Evolutionary conservation across 2,888 invertebrate species (phyloP).

Genomic region (Dynastes hyllus): DNA sequence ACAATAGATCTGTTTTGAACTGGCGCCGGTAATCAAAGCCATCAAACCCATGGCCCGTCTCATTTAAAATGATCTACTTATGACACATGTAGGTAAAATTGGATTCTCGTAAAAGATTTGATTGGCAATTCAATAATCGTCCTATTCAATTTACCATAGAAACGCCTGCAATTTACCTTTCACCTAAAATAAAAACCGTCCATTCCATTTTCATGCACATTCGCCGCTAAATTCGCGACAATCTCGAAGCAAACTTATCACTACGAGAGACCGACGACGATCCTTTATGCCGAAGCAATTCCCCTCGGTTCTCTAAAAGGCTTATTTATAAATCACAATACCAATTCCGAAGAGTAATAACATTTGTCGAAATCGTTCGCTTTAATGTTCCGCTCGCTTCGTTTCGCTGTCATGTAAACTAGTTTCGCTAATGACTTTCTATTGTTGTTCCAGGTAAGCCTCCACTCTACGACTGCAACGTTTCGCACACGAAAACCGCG

Average conservation of each 20-base stretch:
- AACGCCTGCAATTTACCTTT: neutral
- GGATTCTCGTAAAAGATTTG: too few species aligned
- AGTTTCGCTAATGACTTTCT: slow-evolving; percentile 45
- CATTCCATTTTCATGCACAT: neutral
- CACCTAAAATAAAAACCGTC: neutral
- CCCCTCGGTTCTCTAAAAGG: neutral
- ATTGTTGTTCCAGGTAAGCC: slow-evolving; percentile 46
- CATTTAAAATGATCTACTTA: too few species aligned
- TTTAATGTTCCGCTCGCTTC: slow-evolving; percentile 32
- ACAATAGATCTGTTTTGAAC: too few species aligned
- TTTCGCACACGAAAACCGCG: slow-evolving; percentile 2
- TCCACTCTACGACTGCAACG: neutral
- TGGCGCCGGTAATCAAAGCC: too few species aligned
- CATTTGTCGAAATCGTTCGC: slow-evolving; percentile 46
- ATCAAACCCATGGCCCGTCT: too few species aligned
- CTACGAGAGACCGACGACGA: slow-evolving; percentile 7
- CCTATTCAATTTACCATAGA: neutral
- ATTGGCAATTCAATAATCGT: too few species aligned
- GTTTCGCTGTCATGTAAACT: slow-evolving; percentile 41
- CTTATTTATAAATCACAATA: slow-evolving; percentile 41
- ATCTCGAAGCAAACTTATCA: slow-evolving; percentile 20
- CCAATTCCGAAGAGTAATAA: slow-evolving; percentile 37
- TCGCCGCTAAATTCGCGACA: neutral
- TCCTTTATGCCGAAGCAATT: slow-evolving; percentile 26
- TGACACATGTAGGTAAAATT: too few species aligned